phyloP scores from a whole-genome alignment of 1,140 invertebrate species.

The Cephus cinctus region DNA sequence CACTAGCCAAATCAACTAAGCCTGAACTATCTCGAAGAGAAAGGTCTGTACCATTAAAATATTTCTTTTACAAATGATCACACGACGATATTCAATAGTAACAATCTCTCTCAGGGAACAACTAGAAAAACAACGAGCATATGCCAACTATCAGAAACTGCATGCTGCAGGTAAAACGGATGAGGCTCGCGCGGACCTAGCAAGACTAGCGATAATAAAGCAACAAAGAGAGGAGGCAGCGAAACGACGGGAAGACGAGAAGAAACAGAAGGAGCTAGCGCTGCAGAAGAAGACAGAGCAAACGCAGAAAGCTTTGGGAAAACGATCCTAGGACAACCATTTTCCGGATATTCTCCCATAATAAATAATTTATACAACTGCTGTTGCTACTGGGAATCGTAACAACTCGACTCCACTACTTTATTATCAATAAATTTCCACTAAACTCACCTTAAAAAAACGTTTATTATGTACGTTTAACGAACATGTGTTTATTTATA shows the following conservation, averaged over 20 bases:
- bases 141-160: constrained; percentile 85
- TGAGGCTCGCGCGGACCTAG: constrained; percentile 91
- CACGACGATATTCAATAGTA: constrained; percentile 7
- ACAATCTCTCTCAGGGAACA: constrained; percentile 72
- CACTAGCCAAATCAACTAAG: constrained; percentile 61
- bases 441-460: constrained; percentile 16
- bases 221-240: constrained; percentile 94
- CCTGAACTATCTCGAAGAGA: constrained; percentile 77
- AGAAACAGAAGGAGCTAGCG: constrained; percentile 68
- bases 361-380: constrained; percentile 11
- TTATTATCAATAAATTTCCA: constrained; percentile 23
- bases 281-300: constrained; percentile 57
- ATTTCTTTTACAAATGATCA: constrained; percentile 15
- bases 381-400: constrained; percentile 5
- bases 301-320: constrained; percentile 62
- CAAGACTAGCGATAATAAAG: constrained; percentile 84
- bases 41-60: constrained; percentile 43
- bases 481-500: constrained; percentile 24
- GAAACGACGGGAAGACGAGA: constrained; percentile 83
- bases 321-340: constrained; percentile 37
- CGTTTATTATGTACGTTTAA: constrained; percentile 19
- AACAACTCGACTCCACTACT: constrained; percentile 12
- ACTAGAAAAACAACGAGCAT: constrained; percentile 85
- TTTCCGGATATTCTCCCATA: constrained; percentile 1
- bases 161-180: constrained; percentile 95